These are phyloP conservation scores for Rousettus leschenaultii DNA, from an alignment of 2,113 vertebrate species.

Conservation along the genomic window DNA sequence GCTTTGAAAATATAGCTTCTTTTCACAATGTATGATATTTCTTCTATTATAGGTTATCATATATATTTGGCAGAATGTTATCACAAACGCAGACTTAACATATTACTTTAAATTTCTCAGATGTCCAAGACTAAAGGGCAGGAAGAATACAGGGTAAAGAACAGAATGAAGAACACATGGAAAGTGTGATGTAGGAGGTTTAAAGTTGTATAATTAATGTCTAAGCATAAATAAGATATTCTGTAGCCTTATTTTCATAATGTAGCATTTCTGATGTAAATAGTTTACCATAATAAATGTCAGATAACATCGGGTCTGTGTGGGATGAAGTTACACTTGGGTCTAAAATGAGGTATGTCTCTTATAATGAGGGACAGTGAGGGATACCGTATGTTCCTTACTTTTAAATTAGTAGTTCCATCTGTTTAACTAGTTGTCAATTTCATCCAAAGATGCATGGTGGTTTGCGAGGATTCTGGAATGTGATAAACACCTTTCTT, in stretches of 20 bases:
- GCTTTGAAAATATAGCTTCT: background rate
- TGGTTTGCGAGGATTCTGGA: slow-evolving; percentile 25
- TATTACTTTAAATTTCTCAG: slow-evolving; percentile 17
- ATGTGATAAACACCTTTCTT: slow-evolving; percentile 37
- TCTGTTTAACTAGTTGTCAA: slow-evolving; percentile 79
- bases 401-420: slow-evolving; percentile 80
- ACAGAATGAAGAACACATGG: slow-evolving; percentile 45
- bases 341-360: slow-evolving; percentile 79
- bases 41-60: background rate
- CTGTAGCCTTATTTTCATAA: slow-evolving; percentile 76
- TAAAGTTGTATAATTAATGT: slow-evolving; percentile 63
- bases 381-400: slow-evolving; percentile 79
- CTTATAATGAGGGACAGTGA: slow-evolving; percentile 82
- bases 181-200: slow-evolving; percentile 42
- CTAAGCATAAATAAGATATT: slow-evolving; percentile 63
- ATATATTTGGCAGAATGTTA: slow-evolving; percentile 4
- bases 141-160: slow-evolving; percentile 19
- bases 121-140: slow-evolving; percentile 31
- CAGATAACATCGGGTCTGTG: slow-evolving; percentile 82
- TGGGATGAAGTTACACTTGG: slow-evolving; percentile 72
- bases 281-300: slow-evolving; percentile 81
- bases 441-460: slow-evolving; percentile 25
- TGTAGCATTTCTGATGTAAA: slow-evolving; percentile 79
- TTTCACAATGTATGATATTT: background rate
- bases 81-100: background rate